Percentiles rank a stretch among this genome's conserved stretches.
These are phyloP conservation scores for Coryphaenoides rupestris DNA, from an alignment of 2,113 vertebrate genomes.

Conservation along the genomic window DNA sequence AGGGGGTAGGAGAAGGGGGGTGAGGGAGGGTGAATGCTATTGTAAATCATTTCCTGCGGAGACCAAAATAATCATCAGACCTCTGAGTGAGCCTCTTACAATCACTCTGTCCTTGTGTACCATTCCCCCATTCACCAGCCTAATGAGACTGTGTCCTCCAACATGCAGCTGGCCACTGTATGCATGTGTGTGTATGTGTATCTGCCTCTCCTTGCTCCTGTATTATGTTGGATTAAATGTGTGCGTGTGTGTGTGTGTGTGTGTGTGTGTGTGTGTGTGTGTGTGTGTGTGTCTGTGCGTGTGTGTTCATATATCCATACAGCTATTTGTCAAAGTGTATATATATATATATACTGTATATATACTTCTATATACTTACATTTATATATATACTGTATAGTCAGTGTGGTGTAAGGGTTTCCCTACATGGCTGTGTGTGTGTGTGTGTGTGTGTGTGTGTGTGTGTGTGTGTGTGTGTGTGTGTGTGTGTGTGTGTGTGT, in stretches of 20 bases:
- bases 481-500: background rate
- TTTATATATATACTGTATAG: no score
- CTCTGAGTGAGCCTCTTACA: slow-evolving; percentile 61
- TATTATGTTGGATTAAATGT: no score
- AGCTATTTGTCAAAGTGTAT: no score
- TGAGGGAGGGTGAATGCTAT: slow-evolving; percentile 37
- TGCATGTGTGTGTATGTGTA: slow-evolving; percentile 13
- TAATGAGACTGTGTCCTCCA: slow-evolving; percentile 51
- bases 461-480: slow-evolving; percentile 1
- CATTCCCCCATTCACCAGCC: slow-evolving; percentile 50
- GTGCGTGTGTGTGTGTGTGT: slow-evolving; percentile 5
- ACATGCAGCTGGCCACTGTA: slow-evolving; percentile 50
- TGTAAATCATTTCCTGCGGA: slow-evolving; percentile 65
- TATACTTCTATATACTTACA: no score
- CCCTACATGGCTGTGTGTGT: slow-evolving; percentile 19
- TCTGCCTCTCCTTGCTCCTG: background rate
- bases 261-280: background rate
- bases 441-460: background rate
- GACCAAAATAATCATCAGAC: slow-evolving; percentile 62
- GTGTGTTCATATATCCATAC: slow-evolving; percentile 1
- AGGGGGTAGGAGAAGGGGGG: slow-evolving; percentile 10
- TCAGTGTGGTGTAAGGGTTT: background rate
- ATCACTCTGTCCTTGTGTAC: slow-evolving; percentile 55
- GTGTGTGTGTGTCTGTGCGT: slow-evolving; percentile 21
- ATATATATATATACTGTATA: no score